Conservation (phyloP, 2,797 vertebrate genomes). For the Pampus argenteus region DNA sequence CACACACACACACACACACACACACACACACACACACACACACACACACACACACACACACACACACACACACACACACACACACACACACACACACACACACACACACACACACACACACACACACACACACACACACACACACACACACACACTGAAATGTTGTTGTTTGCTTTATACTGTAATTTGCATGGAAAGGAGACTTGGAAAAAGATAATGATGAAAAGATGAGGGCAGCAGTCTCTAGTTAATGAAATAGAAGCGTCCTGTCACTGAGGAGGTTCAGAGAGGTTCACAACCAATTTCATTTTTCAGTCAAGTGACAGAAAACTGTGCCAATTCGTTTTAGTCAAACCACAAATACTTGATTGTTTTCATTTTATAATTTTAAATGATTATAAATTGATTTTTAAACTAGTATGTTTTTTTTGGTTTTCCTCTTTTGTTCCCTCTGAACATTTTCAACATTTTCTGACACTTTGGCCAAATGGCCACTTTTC, state of each 20-base stretch:
- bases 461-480: conserved; percentile 12
- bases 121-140: not conserved
- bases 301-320: too few relatives aligned
- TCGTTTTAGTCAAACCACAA: too few relatives aligned
- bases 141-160: too few relatives aligned
- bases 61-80: not conserved
- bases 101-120: not conserved
- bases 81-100: too few relatives aligned
- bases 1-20: not conserved
- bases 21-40: not conserved
- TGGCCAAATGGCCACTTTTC: conserved; percentile 4
- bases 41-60: too few relatives aligned
- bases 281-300: not conserved
- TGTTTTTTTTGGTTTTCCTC: not conserved
- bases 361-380: not conserved
- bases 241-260: too few relatives aligned
- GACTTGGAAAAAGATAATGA: too few relatives aligned
- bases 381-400: not conserved
- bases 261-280: too few relatives aligned
- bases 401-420: not conserved
- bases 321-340: too few relatives aligned
- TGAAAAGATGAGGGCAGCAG: too few relatives aligned
- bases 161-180: too few relatives aligned
- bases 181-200: too few relatives aligned
- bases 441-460: not conserved